Conservation (phyloP, 2,888 invertebrate genomes). For the Dynastes grantii region DNA sequence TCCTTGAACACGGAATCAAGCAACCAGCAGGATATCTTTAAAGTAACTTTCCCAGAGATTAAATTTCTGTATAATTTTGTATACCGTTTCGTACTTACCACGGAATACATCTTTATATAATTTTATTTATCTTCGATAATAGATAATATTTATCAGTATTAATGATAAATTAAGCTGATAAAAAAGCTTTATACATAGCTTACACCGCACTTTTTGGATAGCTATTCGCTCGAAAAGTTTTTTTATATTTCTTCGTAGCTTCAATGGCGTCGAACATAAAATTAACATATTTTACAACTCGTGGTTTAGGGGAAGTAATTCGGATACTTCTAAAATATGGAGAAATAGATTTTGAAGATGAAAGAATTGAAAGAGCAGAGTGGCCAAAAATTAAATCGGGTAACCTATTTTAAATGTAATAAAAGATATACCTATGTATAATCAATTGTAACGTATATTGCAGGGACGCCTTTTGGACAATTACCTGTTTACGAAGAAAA, state of each 20-base stretch:
- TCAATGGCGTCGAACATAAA: constrained; percentile 13
- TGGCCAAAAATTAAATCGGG: constrained; percentile 75
- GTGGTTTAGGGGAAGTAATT: constrained; percentile 16
- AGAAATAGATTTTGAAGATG: constrained; percentile 73
- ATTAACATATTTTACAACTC: neutral
- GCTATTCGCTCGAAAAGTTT: neutral
- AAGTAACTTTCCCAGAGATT: too few relatives aligned
- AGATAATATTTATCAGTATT: too few relatives aligned
- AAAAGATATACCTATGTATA: neutral
- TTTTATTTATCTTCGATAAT: too few relatives aligned
- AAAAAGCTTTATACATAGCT: neutral
- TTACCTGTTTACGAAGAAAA: constrained; percentile 76
- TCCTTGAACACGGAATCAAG: too few relatives aligned
- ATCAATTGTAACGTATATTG: neutral
- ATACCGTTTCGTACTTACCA: too few relatives aligned
- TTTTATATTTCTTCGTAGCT: neutral
- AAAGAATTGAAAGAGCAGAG: constrained; percentile 71
- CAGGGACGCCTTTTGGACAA: constrained; percentile 77
- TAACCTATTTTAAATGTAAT: constrained; percentile 62
- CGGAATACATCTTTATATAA: too few relatives aligned
- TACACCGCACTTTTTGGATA: too few relatives aligned
- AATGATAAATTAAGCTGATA: too few relatives aligned
- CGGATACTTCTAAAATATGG: constrained; percentile 22
- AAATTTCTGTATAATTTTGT: too few relatives aligned
- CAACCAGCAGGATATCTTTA: too few relatives aligned